phyloP scores from a whole-genome alignment of 2,888 invertebrate species.

The Osedax fenrisi region DNA sequence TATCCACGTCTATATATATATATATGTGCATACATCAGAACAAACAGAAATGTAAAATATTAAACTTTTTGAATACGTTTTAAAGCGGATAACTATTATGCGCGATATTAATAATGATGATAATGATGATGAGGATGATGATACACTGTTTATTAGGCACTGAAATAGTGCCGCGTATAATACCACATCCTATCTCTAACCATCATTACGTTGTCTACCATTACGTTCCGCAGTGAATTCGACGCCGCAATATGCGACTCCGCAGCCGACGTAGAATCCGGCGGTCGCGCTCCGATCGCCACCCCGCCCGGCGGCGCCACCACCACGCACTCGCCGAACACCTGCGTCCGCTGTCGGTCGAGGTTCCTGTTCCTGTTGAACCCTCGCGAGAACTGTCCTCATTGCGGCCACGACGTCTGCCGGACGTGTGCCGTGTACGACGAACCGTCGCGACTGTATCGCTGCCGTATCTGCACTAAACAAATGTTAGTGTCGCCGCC shows the following conservation, averaged over 20 bases:
- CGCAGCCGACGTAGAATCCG: not conserved
- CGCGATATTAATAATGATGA: too few species aligned
- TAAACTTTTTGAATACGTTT: too few species aligned
- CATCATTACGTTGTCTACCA: too few species aligned
- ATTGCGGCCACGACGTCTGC: conserved; percentile 46
- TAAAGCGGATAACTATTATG: too few species aligned
- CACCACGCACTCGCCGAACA: conserved; percentile 35
- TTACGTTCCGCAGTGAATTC: not conserved
- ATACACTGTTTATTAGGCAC: too few species aligned
- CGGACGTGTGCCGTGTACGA: conserved; percentile 42
- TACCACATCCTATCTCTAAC: too few species aligned
- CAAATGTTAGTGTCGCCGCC: not conserved
- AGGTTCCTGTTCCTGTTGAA: conserved; percentile 43
- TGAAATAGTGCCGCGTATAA: too few species aligned
- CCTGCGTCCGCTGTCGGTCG: conserved; percentile 43
- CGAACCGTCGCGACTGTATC: not conserved
- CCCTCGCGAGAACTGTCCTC: conserved; percentile 42
- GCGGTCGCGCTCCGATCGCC: not conserved
- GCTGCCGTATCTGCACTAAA: not conserved
- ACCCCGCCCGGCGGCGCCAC: not conserved
- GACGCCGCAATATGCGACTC: not conserved
- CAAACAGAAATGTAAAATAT: too few species aligned
- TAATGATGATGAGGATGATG: too few species aligned
- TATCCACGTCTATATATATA: too few species aligned
- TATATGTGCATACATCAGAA: too few species aligned